phyloP scores from a whole-genome alignment of 1,140 invertebrate genomes.

The Tyrophagus putrescentiae region DNA sequence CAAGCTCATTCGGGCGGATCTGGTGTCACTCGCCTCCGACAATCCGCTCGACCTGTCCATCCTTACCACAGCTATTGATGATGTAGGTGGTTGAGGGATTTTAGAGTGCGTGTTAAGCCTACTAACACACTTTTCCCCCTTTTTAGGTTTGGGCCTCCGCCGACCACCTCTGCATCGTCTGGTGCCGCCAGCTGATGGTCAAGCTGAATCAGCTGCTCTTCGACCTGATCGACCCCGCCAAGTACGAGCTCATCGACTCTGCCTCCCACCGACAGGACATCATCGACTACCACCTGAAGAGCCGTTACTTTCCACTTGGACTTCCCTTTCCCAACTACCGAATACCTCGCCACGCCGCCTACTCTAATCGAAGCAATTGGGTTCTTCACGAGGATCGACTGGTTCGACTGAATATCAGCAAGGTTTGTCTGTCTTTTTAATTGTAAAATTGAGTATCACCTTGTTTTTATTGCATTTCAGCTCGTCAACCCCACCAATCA shows the following conservation, averaged over 20 bases:
- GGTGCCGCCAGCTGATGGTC: slow-evolving; percentile 22
- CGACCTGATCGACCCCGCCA: slow-evolving; percentile 7
- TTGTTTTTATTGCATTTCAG: slow-evolving; percentile 4
- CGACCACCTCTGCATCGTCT: slow-evolving; percentile 23
- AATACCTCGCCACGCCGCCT: slow-evolving; percentile 1
- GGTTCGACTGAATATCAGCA: slow-evolving; percentile 1
- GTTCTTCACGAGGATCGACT: background rate
- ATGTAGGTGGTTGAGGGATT: slow-evolving; percentile 13
- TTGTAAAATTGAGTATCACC: background rate
- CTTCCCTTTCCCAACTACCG: background rate
- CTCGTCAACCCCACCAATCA: slow-evolving; percentile 13
- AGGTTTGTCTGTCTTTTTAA: slow-evolving; percentile 8
- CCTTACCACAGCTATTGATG: slow-evolving; percentile 17
- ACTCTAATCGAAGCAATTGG: slow-evolving; percentile 14
- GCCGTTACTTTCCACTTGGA: slow-evolving; percentile 3
- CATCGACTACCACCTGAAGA: slow-evolving; percentile 17
- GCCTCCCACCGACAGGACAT: background rate
- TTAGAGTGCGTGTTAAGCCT: background rate
- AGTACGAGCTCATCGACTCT: background rate
- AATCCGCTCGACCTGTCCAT: background rate
- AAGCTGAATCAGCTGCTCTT: slow-evolving; percentile 21
- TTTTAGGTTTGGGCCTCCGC: slow-evolving; percentile 19
- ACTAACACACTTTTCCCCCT: background rate
- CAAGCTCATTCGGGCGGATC: slow-evolving; percentile 17
- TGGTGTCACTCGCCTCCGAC: background rate